Conservation (phyloP, 2,797 vertebrate genomes). For the Streptopelia turtur region DNA sequence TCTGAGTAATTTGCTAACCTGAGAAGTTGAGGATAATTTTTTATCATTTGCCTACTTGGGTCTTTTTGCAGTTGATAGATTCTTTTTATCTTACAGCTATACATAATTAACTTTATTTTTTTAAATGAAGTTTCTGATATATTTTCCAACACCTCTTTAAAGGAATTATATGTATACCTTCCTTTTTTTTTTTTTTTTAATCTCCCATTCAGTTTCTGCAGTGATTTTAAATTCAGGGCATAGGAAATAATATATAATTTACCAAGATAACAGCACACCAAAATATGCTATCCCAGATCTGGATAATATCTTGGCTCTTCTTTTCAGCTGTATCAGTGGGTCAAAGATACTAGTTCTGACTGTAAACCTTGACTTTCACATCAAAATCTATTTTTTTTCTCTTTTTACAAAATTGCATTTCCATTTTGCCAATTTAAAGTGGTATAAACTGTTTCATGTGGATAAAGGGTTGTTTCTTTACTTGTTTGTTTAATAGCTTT, state of each 20-base stretch:
- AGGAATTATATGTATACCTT: neutral
- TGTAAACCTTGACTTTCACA: neutral
- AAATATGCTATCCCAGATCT: neutral
- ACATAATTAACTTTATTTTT: conserved; percentile 64
- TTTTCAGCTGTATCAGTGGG: neutral
- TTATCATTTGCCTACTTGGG: conserved; percentile 31
- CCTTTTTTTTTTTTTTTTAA: neutral
- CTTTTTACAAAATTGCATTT: neutral
- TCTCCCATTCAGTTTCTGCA: conserved; percentile 1
- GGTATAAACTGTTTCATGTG: neutral
- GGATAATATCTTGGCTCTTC: neutral
- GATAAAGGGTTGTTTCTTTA: neutral
- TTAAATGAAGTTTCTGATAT: neutral
- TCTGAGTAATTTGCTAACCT: neutral
- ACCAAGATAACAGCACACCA: neutral
- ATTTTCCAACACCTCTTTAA: conserved; percentile 52
- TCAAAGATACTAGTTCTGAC: neutral
- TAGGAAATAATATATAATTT: neutral
- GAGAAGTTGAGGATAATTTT: conserved; percentile 12
- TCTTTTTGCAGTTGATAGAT: conserved; percentile 49
- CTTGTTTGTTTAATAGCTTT: neutral
- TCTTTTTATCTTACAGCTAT: conserved; percentile 36
- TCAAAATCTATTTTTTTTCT: neutral
- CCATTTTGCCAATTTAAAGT: neutral
- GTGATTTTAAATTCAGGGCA: neutral